Evolutionary conservation across 2,113 vertebrate species (phyloP), one percentile per base, ranked within the genome.

Genomic region (Myrmecophaga tridactyla): DNA sequence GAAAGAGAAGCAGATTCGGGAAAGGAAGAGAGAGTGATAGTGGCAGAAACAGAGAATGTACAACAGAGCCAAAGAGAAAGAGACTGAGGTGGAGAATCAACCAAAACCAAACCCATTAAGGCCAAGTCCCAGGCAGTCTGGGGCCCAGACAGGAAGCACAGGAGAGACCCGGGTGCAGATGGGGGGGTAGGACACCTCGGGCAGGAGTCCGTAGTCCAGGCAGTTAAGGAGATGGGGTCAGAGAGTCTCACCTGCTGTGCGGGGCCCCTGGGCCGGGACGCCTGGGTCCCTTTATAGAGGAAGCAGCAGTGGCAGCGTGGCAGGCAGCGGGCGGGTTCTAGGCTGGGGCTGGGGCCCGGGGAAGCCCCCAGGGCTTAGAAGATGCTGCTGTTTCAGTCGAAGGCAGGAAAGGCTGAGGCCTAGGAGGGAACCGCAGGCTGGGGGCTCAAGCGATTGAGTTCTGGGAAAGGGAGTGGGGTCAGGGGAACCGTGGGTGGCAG

Each of bases 401-500:
- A 97, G 96, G 96, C 96, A 97, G 97, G 96, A 97, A 97, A 97
- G 95, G 92, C 96, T 97, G 96, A 96, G 97, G 97, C 97, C 94
- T 90, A 73, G 92, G 86, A 96, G 67, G 29, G 97, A 96, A 98
- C 96, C 95, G 60, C 97, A 97, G 87, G 84, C 93, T 29, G 15
- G 86, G 94, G 96, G 69, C 76, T 86, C 81, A 60, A 46, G 90
- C 20, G 41, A 34, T 76, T 93, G 93, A 94, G 89, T 97, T 97
- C 96, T 97, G 97, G 94, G 96, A 97, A 97, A 86, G 90, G 51
- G 90, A 93, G 93, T n/a, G 3, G 87, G 93, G 92, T 94, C 90
- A 65, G 93, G 76, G 87, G 92, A 92, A 84, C 70, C 10, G 75
- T 72, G 73, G 89, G 92, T 58, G 27, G 76, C 78, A 62, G 76